phyloP scores from a whole-genome alignment of 2,797 vertebrate genomes.

The Poeciliopsis gracilis region DNA sequence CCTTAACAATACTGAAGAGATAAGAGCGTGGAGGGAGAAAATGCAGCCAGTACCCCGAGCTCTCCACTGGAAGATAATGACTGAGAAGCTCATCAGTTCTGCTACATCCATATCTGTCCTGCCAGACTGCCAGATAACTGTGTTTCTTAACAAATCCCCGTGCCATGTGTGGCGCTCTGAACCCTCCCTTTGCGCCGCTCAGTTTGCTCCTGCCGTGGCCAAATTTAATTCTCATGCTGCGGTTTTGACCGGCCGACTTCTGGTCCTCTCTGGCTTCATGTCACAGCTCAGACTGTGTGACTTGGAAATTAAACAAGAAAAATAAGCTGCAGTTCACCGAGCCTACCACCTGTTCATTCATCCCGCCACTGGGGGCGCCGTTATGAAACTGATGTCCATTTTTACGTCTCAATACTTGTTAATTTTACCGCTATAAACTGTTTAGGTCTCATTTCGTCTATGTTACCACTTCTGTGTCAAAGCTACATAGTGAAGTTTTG shows the following conservation, averaged over 20 bases:
- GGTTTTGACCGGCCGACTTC: slow-evolving; percentile 72
- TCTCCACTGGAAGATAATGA: slow-evolving; percentile 67
- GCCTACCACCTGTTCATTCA: too few relatives aligned
- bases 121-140: slow-evolving; percentile 69
- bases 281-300: slow-evolving; percentile 14
- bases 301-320: neutral
- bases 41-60: slow-evolving; percentile 37
- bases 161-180: slow-evolving; percentile 66
- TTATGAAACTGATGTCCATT: too few relatives aligned
- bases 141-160: slow-evolving; percentile 59
- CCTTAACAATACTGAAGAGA: slow-evolving; percentile 55
- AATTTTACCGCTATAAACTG: too few relatives aligned
- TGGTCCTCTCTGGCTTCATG: slow-evolving; percentile 19
- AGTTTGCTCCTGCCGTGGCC: slow-evolving; percentile 52
- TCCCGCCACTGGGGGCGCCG: too few relatives aligned
- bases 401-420: too few relatives aligned
- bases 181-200: slow-evolving; percentile 71
- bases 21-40: slow-evolving; percentile 37
- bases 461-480: too few relatives aligned
- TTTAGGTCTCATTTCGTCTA: too few relatives aligned
- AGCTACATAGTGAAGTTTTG: too few relatives aligned
- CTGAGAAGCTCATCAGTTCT: slow-evolving; percentile 71
- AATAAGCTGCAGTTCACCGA: too few relatives aligned
- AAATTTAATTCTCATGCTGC: slow-evolving; percentile 71
- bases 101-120: slow-evolving; percentile 68